Percentiles rank a stretch among this genome's conserved stretches.
Conservation (phyloP, 2,113 vertebrate genomes). For the Thunnus thynnus region DNA sequence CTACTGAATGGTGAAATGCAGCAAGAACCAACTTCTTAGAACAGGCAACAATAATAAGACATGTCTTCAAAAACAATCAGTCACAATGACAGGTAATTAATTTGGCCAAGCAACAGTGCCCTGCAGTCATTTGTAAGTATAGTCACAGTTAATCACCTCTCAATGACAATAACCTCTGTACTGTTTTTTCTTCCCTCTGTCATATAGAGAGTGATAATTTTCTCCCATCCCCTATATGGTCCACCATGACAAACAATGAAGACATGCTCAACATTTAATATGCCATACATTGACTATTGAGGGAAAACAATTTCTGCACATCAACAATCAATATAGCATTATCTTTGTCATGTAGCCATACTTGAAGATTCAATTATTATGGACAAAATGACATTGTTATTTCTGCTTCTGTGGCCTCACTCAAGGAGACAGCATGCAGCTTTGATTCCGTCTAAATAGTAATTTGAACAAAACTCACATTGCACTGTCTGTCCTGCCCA, state of each 20-base stretch:
- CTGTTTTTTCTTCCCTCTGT: constrained; percentile 54
- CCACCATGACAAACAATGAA: constrained; percentile 44
- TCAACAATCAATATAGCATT: constrained; percentile 66
- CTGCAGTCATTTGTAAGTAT: constrained; percentile 73
- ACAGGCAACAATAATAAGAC: constrained; percentile 55
- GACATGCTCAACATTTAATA: constrained; percentile 53
- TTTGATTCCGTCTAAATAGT: constrained; percentile 16
- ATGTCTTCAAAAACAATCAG: constrained; percentile 76
- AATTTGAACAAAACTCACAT: constrained; percentile 30
- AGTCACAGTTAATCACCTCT: constrained; percentile 81
- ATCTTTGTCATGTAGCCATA: constrained; percentile 68
- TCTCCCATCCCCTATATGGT: constrained; percentile 29
- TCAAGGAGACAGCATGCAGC: constrained; percentile 27
- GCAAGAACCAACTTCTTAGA: constrained; percentile 7
- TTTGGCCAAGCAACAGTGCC: constrained; percentile 71
- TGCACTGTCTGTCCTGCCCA: neutral
- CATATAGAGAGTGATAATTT: constrained; percentile 58
- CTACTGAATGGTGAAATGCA: constrained; percentile 17
- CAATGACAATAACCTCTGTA: constrained; percentile 66
- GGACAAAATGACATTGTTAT: constrained; percentile 52
- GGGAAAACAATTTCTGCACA: constrained; percentile 61
- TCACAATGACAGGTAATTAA: constrained; percentile 84
- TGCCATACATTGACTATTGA: constrained; percentile 46
- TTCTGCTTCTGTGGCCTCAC: constrained; percentile 31
- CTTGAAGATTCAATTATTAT: constrained; percentile 73